These are phyloP conservation scores for Lerista edwardsae DNA, from an alignment of 2,797 vertebrate species.

Conservation along the genomic window DNA sequence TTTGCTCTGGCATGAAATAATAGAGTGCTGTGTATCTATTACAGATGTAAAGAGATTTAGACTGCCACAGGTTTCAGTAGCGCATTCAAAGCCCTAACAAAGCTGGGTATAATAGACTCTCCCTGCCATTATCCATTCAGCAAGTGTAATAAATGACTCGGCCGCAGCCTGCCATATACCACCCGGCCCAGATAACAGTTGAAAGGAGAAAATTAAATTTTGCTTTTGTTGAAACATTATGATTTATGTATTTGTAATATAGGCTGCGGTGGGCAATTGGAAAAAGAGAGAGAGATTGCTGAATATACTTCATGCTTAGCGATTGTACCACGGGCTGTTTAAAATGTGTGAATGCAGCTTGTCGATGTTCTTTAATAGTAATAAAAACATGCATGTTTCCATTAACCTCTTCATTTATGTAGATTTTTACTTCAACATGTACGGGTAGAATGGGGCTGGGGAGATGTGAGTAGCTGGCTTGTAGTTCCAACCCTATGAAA, in stretches of 20 bases:
- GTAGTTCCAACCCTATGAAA: conserved; percentile 60
- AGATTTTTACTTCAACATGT: conserved; percentile 47
- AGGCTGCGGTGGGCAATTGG: conserved; percentile 83
- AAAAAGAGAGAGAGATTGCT: conserved; percentile 70
- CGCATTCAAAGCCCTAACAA: conserved; percentile 85
- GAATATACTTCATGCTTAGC: conserved; percentile 77
- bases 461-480: conserved; percentile 49
- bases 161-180: conserved; percentile 89
- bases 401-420: conserved; percentile 60
- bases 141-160: conserved; percentile 93
- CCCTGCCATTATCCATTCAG: conserved; percentile 94
- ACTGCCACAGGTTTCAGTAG: conserved; percentile 77
- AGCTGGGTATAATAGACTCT: conserved; percentile 87
- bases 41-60: conserved; percentile 85
- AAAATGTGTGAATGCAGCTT: conserved; percentile 61
- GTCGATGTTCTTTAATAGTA: conserved; percentile 61
- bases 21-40: conserved; percentile 85
- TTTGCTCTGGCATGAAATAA: conserved; percentile 81
- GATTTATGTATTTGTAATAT: conserved; percentile 99
- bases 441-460: background rate
- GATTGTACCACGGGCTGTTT: conserved; percentile 77
- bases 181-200: conserved; percentile 91
- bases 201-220: conserved; percentile 97
- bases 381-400: conserved; percentile 60
- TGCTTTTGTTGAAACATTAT: conserved; percentile 99